Percentiles rank a stretch among this genome's conserved stretches.
Evolutionary conservation across 1,140 invertebrate species (phyloP).

Genomic region (Goniozus legneri): DNA sequence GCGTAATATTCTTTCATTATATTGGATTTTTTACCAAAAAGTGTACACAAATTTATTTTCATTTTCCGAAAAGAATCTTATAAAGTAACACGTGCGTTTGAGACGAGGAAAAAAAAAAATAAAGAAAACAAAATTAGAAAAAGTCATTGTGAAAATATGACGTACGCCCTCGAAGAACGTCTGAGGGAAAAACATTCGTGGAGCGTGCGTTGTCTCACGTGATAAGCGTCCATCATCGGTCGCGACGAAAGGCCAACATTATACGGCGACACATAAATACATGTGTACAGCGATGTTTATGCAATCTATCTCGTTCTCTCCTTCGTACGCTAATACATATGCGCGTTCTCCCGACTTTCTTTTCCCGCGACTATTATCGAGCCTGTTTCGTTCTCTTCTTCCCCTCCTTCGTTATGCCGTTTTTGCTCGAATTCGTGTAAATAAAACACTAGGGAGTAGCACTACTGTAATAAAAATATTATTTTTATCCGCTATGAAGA

Average conservation of each 20-base stretch:
- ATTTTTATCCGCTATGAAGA: too few species aligned
- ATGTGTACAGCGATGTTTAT: conserved; percentile 22
- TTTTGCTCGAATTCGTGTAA: too few species aligned
- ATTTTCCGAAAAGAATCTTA: too few species aligned
- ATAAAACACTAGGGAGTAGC: too few species aligned
- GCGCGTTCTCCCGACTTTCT: conserved; percentile 13
- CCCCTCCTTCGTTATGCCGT: not conserved
- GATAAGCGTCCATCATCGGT: conserved; percentile 33
- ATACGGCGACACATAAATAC: conserved; percentile 24
- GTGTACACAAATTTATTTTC: too few species aligned
- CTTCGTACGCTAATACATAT: conserved; percentile 19
- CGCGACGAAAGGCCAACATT: conserved; percentile 26
- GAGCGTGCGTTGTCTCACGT: conserved; percentile 32
- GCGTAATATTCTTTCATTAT: too few species aligned
- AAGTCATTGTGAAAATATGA: too few species aligned
- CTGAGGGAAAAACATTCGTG: conserved; percentile 5
- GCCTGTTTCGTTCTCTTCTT: not conserved
- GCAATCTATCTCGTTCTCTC: conserved; percentile 20
- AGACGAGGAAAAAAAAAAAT: conserved; percentile 1
- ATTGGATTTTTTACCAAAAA: too few species aligned
- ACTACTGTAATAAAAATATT: too few species aligned
- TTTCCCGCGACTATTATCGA: conserved; percentile 1
- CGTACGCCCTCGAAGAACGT: too few species aligned
- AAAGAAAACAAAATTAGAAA: not conserved
- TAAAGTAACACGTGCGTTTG: too few species aligned